A percentile compares a stretch with the other conserved stretches of the same genome.
These are phyloP conservation scores for Ceriagrion tenellum DNA, from an alignment of 2,888 invertebrate species.

Conservation along the genomic window DNA sequence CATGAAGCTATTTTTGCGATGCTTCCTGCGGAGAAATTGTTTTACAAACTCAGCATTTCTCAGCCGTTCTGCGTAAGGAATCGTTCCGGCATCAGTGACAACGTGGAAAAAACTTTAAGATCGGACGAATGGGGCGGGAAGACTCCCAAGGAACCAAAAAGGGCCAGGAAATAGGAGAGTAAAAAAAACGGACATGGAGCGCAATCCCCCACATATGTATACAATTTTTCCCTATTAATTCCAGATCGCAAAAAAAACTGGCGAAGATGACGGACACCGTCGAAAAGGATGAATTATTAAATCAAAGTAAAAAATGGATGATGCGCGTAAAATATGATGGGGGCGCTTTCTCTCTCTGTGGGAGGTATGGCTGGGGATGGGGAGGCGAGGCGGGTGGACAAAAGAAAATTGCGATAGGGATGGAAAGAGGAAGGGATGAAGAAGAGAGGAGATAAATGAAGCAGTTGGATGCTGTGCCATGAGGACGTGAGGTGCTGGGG, in stretches of 20 bases:
- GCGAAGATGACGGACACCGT: background rate
- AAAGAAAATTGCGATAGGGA: background rate
- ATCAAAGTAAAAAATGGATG: background rate
- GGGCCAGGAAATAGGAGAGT: background rate
- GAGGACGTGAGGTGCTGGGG: background rate
- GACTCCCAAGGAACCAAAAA: no score
- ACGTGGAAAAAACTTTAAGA: no score
- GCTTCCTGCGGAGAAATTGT: no score
- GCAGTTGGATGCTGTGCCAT: constrained; percentile 18
- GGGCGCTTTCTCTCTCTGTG: background rate
- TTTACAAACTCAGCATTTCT: no score
- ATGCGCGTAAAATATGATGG: background rate
- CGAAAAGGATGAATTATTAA: constrained; percentile 12
- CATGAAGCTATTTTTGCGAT: no score
- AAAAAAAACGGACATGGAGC: background rate
- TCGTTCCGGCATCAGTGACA: no score
- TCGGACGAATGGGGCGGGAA: no score
- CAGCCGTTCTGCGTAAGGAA: no score
- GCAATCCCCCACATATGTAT: background rate
- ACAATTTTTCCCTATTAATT: background rate
- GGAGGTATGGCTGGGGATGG: background rate
- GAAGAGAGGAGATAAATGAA: constrained; percentile 22
- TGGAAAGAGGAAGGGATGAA: background rate
- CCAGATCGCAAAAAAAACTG: background rate
- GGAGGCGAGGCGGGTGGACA: background rate